Conservation (phyloP, 2,888 invertebrate species). For the Pachycephus smyrnensis region DNA sequence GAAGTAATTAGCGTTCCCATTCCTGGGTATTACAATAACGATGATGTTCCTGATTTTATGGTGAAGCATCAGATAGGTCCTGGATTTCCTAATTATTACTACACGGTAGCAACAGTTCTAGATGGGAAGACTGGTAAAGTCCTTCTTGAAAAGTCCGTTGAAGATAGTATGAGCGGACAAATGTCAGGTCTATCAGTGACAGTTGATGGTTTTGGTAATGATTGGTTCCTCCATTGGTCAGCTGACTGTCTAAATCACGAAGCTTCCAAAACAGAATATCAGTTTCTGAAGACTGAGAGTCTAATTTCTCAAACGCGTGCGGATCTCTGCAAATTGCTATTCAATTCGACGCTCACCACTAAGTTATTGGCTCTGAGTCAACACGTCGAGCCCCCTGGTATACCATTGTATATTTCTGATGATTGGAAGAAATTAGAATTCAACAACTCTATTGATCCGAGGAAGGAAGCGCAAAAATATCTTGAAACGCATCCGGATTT, state of each 20-base stretch:
- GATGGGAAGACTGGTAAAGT: conserved; percentile 75
- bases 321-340: conserved; percentile 78
- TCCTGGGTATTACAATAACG: conserved; percentile 83
- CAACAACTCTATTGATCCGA: conserved; percentile 67
- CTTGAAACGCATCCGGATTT: conserved; percentile 63
- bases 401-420: conserved; percentile 77
- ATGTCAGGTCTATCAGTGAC: conserved; percentile 72
- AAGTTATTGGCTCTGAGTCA: conserved; percentile 77
- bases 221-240: conserved; percentile 84
- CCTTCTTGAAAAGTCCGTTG: conserved; percentile 71
- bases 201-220: conserved; percentile 76
- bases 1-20: conserved; percentile 82
- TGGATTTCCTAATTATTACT: conserved; percentile 80
- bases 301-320: conserved; percentile 56
- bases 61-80: conserved; percentile 79
- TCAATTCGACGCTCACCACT: conserved; percentile 76
- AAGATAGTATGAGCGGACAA: conserved; percentile 74
- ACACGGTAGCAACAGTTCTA: conserved; percentile 72
- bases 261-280: conserved; percentile 69
- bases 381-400: conserved; percentile 78
- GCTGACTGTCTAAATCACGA: conserved; percentile 72
- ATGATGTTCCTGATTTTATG: conserved; percentile 82
- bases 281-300: conserved; percentile 61
- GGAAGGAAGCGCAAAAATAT: conserved; percentile 67
- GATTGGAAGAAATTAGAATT: conserved; percentile 62